These are phyloP conservation scores for Mola mola DNA, from an alignment of 2,113 vertebrate species.

Conservation along the genomic window DNA sequence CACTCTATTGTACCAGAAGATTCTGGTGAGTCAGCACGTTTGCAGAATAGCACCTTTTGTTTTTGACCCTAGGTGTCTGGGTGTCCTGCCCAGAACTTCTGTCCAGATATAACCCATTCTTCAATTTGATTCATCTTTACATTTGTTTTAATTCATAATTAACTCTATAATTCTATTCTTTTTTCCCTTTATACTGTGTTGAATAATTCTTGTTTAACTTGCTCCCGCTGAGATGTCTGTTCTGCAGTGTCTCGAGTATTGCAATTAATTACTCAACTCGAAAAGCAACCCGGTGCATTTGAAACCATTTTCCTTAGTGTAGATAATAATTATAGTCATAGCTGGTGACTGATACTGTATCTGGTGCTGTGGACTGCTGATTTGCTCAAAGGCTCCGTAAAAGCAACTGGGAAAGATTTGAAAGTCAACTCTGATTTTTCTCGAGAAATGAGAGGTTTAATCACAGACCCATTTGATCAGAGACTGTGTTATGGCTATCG, in stretches of 20 bases:
- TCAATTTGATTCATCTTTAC: conserved; percentile 13
- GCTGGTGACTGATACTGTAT: background rate
- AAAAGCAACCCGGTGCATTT: background rate
- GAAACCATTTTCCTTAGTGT: too few relatives aligned
- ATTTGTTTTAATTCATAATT: background rate
- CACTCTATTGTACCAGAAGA: conserved; percentile 61
- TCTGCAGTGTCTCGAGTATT: too few relatives aligned
- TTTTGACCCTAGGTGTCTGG: conserved; percentile 55
- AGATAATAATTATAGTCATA: background rate
- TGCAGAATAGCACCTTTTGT: conserved; percentile 73
- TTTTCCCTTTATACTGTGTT: background rate
- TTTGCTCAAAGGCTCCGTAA: background rate
- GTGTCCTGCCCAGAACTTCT: conserved; percentile 43
- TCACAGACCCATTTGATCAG: background rate
- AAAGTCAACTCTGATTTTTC: background rate
- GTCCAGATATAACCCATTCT: conserved; percentile 41
- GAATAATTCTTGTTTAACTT: background rate
- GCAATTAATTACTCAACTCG: background rate
- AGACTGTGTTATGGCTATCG: too few relatives aligned
- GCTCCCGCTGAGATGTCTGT: background rate
- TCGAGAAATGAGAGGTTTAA: conserved; percentile 7
- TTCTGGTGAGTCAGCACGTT: conserved; percentile 64
- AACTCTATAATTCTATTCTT: background rate
- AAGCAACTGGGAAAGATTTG: background rate
- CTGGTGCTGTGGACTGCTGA: background rate